Conservation (phyloP, 2,797 vertebrate genomes). For the Decapterus maruadsi region DNA sequence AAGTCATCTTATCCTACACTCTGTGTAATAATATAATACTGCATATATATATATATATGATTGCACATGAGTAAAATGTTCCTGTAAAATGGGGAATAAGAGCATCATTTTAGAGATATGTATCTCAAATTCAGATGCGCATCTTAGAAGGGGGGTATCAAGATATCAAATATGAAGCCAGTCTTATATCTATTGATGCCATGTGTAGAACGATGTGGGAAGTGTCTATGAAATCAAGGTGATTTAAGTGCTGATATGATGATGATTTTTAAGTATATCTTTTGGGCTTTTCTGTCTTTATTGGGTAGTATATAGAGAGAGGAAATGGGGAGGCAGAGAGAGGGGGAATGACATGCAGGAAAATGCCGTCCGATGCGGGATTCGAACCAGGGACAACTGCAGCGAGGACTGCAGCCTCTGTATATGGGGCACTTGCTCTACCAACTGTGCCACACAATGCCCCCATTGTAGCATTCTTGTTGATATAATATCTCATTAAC, state of each 20-base stretch:
- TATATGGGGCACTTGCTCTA: too few species aligned
- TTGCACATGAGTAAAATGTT: neutral
- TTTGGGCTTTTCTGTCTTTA: too few species aligned
- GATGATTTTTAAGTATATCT: too few species aligned
- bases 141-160: neutral
- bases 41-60: neutral
- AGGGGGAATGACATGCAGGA: too few species aligned
- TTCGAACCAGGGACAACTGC: too few species aligned
- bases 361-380: too few species aligned
- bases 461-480: too few species aligned
- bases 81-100: neutral
- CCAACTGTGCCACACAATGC: too few species aligned
- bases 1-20: neutral
- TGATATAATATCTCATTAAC: too few species aligned
- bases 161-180: neutral
- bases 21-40: neutral
- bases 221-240: slow-evolving; percentile 21
- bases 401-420: too few species aligned
- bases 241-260: slow-evolving; percentile 30
- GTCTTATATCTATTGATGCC: neutral
- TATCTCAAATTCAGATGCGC: neutral
- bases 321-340: too few species aligned
- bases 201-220: neutral
- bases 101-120: neutral
- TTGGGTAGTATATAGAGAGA: too few species aligned